phyloP scores from a whole-genome alignment of 2,888 invertebrate genomes.

The Brachypalpus laphriformis region DNA sequence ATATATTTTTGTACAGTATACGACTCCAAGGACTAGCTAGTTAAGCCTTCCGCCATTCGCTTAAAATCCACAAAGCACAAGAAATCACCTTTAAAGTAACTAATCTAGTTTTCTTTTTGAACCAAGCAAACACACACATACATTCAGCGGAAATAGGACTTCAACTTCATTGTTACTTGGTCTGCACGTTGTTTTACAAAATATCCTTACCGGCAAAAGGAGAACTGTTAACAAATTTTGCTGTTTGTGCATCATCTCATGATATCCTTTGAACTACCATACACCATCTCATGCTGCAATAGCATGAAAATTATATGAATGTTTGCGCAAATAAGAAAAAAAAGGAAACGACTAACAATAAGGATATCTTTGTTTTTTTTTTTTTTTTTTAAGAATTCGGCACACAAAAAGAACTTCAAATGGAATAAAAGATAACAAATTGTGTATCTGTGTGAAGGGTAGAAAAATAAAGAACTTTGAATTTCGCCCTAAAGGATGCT shows the following conservation, averaged over 20 bases:
- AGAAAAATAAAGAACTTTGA: neutral
- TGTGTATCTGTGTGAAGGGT: neutral
- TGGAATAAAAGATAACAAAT: conserved; percentile 16
- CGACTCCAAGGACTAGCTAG: conserved; percentile 36
- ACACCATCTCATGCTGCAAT: neutral
- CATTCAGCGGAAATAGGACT: neutral
- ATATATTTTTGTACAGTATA: too few species aligned
- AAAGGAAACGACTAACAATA: conserved; percentile 39
- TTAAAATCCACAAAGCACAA: conserved; percentile 33
- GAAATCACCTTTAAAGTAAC: conserved; percentile 30
- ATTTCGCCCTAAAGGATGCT: neutral
- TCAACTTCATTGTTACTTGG: conserved; percentile 5
- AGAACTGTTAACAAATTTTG: conserved; percentile 12
- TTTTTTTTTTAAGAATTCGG: neutral
- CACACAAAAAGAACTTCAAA: neutral
- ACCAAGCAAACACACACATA: neutral
- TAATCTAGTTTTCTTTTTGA: conserved; percentile 35
- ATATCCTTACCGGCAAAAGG: neutral
- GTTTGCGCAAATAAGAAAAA: conserved; percentile 32
- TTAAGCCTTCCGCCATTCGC: conserved; percentile 19
- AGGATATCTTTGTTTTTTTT: conserved; percentile 9
- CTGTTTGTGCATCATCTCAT: conserved; percentile 24
- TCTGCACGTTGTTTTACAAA: neutral
- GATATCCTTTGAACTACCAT: conserved; percentile 15
- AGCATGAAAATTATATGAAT: conserved; percentile 34